These are phyloP conservation scores for Lochmaea capreae DNA, from an alignment of 2,888 invertebrate species.

Conservation along the genomic window DNA sequence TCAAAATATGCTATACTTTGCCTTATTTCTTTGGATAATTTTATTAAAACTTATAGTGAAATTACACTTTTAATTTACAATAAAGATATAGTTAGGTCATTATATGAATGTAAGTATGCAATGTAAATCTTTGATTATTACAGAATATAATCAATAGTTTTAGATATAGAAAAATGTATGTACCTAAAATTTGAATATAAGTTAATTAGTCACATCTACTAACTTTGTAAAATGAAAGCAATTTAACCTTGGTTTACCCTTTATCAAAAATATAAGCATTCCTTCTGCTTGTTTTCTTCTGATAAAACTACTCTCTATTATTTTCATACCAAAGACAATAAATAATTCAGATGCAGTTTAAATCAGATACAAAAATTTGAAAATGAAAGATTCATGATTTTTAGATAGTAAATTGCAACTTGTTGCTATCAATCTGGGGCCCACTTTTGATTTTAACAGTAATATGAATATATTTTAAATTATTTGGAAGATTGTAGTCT, in stretches of 20 bases:
- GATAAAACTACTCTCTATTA: neutral
- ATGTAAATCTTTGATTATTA: too few relatives aligned
- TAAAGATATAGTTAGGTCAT: too few relatives aligned
- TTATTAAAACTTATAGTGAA: too few relatives aligned
- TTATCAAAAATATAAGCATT: neutral
- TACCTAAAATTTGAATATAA: neutral
- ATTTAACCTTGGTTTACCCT: constrained; percentile 10
- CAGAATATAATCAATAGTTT: too few relatives aligned
- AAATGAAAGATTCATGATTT: neutral
- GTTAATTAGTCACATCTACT: neutral
- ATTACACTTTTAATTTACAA: too few relatives aligned
- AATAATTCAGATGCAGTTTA: neutral
- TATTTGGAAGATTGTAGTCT: neutral
- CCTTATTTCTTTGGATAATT: too few relatives aligned
- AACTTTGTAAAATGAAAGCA: neutral
- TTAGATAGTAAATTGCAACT: constrained; percentile 16
- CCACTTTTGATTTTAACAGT: constrained; percentile 15
- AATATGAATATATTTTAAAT: neutral
- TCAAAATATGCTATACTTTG: too few relatives aligned
- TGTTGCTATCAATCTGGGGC: constrained; percentile 33
- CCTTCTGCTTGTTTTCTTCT: constrained; percentile 1
- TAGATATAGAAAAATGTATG: neutral
- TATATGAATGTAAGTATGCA: too few relatives aligned
- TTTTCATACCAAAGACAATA: neutral
- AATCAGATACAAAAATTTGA: neutral